Evolutionary conservation across 2,888 invertebrate genomes (phyloP), one percentile per base, ranked within the genome.

Genomic region (Euzetes globulus): DNA sequence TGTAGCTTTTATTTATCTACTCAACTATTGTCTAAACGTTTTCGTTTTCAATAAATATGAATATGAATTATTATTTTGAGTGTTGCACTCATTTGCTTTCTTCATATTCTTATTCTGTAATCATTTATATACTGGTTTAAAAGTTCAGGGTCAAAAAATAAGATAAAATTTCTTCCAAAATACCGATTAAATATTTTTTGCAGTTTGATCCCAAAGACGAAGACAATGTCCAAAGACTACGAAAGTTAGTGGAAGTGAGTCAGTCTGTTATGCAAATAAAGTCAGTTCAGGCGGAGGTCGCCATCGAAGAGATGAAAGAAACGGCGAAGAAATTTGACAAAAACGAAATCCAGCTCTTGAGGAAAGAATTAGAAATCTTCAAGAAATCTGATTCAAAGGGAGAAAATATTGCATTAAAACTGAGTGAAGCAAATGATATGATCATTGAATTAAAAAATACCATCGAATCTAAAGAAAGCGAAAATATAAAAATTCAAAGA

Each of bases 221-320:
- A 47, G 27, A 50, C 17, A 27, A 65, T 45, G 45, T 63, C 25
- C 63, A 73, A 19, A 11, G 45, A 65, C 19, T 73, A 6, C 22
- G 50, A 45, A 19, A 22, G 19, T 33, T 58, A 47, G 70, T 74
- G 33, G 25, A 71, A 29, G 70, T 70, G 3, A 41, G 71, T 19
- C 45, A 70, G 29, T 74, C 41, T 11, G 58, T 76, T 17, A 50
- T 76, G 63, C 74, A 70, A 22, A 37, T 71, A 7, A 76, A 76
- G 41, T 27, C 74, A n/a, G 19, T 74, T 17, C 74, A 76, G 65
- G 71, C 74, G 15, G 63, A 76, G 63, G 74, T 74, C 9, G 71
- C 74, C 0, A 25, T 76, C 25, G 76, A 76, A 70, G 76, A 76
- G 27, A 13, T 41, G 37, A 22, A 45, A 11, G 70, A 70, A 37